Conservation (phyloP, 2,888 invertebrate species). For the Penaeus monodon region DNA sequence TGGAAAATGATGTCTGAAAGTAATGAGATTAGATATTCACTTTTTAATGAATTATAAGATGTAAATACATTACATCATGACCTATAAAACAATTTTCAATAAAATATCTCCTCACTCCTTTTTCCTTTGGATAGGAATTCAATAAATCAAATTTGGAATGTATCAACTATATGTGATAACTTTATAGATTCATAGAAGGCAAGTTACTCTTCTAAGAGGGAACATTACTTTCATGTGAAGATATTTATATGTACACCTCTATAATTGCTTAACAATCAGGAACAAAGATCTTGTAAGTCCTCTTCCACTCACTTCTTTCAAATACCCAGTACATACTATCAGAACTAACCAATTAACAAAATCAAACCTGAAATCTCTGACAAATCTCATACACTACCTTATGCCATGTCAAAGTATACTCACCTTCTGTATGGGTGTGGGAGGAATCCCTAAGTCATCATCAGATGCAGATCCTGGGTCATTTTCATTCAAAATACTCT, state of each 20-base stretch:
- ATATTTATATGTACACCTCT: too few species aligned
- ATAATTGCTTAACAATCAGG: too few species aligned
- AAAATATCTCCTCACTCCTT: background rate
- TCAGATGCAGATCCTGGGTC: slow-evolving; percentile 67
- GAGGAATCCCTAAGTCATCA: slow-evolving; percentile 43
- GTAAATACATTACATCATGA: background rate
- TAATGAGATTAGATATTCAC: background rate
- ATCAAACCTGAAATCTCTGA: background rate
- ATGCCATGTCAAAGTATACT: background rate
- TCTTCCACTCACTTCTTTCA: too few species aligned
- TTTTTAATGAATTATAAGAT: background rate
- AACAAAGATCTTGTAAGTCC: too few species aligned
- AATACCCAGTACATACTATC: too few species aligned
- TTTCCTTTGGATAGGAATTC: background rate
- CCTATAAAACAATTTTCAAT: background rate
- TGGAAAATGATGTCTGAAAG: slow-evolving; percentile 51
- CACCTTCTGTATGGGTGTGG: slow-evolving; percentile 44
- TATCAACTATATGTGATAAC: too few species aligned
- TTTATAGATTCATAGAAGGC: too few species aligned
- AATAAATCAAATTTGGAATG: too few species aligned
- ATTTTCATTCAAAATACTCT: slow-evolving; percentile 83
- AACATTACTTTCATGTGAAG: too few species aligned
- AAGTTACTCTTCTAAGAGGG: background rate
- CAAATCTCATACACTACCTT: background rate
- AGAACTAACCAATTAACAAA: too few species aligned